phyloP scores from a whole-genome alignment of 1,140 invertebrate species.

The Neodiprion lecontei region DNA sequence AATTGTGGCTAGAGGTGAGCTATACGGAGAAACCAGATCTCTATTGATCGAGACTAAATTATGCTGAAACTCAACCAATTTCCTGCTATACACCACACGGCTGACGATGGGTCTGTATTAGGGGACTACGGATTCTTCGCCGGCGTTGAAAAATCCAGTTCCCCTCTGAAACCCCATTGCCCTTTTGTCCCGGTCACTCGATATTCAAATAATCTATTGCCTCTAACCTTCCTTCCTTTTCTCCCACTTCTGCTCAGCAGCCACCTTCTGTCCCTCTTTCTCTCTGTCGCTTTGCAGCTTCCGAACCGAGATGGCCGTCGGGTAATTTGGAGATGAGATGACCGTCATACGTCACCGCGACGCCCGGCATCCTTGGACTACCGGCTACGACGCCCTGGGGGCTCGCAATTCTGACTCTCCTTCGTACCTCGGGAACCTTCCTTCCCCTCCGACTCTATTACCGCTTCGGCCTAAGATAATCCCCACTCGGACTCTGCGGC shows the following conservation, averaged over 20 bases:
- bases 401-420: constrained; percentile 1
- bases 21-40: too few species aligned
- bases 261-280: neutral
- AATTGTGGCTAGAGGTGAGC: too few species aligned
- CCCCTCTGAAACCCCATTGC: neutral
- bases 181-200: neutral
- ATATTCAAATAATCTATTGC: constrained; percentile 6
- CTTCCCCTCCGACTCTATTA: neutral
- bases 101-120: neutral
- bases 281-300: neutral
- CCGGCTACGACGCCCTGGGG: neutral
- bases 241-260: neutral
- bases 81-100: neutral
- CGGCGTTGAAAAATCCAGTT: neutral
- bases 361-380: neutral
- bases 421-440: too few species aligned
- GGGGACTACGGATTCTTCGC: neutral
- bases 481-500: neutral
- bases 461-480: neutral
- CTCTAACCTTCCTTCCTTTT: too few species aligned
- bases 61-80: neutral
- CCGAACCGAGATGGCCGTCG: neutral
- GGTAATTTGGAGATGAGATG: constrained; percentile 2
- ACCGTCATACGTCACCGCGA: constrained; percentile 4
- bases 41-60: neutral